A percentile compares a stretch with the other conserved stretches of the same genome.
Conservation (phyloP, 2,888 invertebrate genomes). For the Drosophila sordidapex region DNA sequence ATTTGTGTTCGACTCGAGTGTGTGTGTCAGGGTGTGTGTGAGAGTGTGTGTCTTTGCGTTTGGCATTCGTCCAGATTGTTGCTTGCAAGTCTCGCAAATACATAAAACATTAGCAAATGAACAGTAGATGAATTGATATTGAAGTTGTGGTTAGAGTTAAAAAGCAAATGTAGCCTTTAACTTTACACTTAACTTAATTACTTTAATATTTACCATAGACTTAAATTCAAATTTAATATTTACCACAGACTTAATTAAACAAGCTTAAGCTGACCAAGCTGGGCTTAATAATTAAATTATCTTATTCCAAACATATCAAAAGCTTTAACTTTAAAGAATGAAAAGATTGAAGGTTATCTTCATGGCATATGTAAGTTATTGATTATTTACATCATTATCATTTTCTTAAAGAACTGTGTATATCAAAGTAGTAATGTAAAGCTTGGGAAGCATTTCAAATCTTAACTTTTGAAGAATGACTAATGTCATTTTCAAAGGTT, state of each 20-base stretch:
- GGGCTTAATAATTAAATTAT: not conserved
- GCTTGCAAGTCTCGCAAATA: not conserved
- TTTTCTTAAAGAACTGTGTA: not conserved
- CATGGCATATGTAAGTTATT: not conserved
- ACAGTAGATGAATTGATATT: not conserved
- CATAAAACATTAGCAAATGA: slow-evolving; percentile 14
- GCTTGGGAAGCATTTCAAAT: not conserved
- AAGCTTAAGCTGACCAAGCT: not conserved
- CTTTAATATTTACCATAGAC: not conserved
- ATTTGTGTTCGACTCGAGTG: not conserved
- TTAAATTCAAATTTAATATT: not conserved
- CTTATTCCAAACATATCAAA: not conserved
- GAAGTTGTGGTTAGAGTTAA: not conserved
- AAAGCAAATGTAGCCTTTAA: not conserved
- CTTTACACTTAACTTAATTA: slow-evolving; percentile 2
- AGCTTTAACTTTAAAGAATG: not conserved
- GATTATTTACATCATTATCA: not conserved
- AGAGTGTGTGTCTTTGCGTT: not conserved
- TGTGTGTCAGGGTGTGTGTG: not conserved
- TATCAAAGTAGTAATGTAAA: not conserved
- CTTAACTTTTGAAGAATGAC: not conserved
- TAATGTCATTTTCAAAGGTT: not conserved
- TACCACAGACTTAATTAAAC: not conserved
- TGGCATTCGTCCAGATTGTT: not conserved
- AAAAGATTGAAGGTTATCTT: not conserved